A percentile compares a stretch with the other conserved stretches of the same genome.
Evolutionary conservation across 2,113 vertebrate genomes (phyloP).

Genomic region (Narcine bancroftii): DNA sequence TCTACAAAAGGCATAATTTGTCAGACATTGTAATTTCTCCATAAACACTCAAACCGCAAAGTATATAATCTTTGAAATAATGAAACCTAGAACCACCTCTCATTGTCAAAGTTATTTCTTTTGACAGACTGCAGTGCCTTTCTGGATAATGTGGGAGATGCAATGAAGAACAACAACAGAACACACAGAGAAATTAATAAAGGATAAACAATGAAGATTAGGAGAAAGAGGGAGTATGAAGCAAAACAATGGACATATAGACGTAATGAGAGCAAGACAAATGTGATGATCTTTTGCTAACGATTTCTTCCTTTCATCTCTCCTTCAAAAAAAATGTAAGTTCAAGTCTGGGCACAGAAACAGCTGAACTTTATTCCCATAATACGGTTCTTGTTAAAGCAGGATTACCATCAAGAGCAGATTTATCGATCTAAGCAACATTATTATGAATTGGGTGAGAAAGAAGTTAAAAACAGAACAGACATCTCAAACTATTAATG

Average conservation of each 20-base stretch:
- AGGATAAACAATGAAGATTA: background rate
- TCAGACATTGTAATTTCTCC: background rate
- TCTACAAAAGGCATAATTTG: background rate
- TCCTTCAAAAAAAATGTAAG: background rate
- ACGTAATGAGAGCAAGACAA: background rate
- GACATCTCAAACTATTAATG: too few relatives aligned
- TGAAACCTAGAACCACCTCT: too few relatives aligned
- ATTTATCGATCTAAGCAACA: too few relatives aligned
- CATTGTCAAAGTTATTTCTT: background rate
- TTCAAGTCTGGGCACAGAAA: background rate
- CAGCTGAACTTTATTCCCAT: conserved; percentile 20
- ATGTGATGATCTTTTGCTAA: conserved; percentile 15
- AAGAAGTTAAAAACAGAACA: too few relatives aligned
- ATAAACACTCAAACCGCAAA: too few relatives aligned
- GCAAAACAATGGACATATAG: background rate
- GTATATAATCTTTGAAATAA: background rate
- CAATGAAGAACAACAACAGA: background rate
- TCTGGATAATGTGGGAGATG: background rate
- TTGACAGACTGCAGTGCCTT: background rate
- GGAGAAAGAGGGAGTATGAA: background rate
- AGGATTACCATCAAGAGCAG: conserved; percentile 26
- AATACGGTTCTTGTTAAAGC: conserved; percentile 31
- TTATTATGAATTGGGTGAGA: too few relatives aligned
- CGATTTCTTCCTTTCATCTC: background rate
- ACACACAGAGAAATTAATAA: background rate